These are phyloP conservation scores for Sorex araneus DNA, from an alignment of 2,113 vertebrate species.

Conservation along the genomic window DNA sequence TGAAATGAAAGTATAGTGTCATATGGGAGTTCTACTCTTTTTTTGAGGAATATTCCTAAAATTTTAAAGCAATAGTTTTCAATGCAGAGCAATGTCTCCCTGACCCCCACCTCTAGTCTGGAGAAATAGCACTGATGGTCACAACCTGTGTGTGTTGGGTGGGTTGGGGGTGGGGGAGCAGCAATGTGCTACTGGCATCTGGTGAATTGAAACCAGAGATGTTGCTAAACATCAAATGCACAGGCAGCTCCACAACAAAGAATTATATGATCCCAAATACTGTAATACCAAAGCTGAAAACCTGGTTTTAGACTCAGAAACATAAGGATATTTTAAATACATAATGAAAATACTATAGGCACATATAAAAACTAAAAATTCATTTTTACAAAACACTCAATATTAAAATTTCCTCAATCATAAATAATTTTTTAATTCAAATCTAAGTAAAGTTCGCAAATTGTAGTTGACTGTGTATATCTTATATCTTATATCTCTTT, in stretches of 20 bases:
- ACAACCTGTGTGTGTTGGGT: background rate
- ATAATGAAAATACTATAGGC: conserved; percentile 12
- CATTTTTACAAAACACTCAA: background rate
- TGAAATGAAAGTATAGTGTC: too few relatives aligned
- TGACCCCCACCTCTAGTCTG: background rate
- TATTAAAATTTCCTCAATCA: conserved; percentile 1
- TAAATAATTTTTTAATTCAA: background rate
- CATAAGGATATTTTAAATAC: background rate
- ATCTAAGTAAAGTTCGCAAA: conserved; percentile 12
- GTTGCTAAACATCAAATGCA: background rate
- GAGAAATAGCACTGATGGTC: background rate
- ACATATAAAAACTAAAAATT: too few relatives aligned
- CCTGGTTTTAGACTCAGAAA: background rate
- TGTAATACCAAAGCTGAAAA: background rate
- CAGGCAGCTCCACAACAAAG: background rate
- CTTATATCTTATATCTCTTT: background rate
- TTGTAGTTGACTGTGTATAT: background rate
- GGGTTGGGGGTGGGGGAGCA: too few relatives aligned
- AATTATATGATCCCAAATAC: background rate
- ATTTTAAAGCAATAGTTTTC: conserved; percentile 10
- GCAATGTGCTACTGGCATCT: background rate
- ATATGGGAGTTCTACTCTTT: too few relatives aligned
- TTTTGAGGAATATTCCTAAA: background rate
- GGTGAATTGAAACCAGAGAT: background rate
- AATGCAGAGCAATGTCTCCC: background rate